Evolutionary conservation across 1,140 invertebrate species (phyloP).

Genomic region (Ceratina calcarata): DNA sequence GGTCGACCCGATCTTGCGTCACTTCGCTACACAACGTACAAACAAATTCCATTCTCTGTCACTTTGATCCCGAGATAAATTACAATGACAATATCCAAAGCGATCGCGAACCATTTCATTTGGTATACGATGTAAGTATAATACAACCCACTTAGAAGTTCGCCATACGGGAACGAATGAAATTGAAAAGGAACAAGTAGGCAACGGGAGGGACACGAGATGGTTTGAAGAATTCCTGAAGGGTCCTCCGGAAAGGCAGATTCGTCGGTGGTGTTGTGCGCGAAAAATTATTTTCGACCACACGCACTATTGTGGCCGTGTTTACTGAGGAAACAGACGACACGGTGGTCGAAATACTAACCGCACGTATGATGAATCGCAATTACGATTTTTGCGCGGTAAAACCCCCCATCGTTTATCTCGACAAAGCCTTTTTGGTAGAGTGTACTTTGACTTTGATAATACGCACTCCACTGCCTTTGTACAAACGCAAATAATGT

Average conservation of each 20-base stretch:
- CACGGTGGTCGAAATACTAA: slow-evolving; percentile 30
- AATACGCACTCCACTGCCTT: background rate
- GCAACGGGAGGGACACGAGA: slow-evolving; percentile 1
- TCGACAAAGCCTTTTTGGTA: slow-evolving; percentile 8
- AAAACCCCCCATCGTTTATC: background rate
- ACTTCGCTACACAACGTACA: background rate
- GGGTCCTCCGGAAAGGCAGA: slow-evolving; percentile 11
- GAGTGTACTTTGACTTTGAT: background rate
- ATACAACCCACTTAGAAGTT: background rate
- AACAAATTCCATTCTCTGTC: background rate
- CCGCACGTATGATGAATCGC: slow-evolving; percentile 49
- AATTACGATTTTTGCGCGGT: slow-evolving; percentile 31
- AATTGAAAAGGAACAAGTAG: slow-evolving; percentile 25
- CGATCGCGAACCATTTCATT: background rate
- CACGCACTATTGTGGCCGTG: slow-evolving; percentile 52
- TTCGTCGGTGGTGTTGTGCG: slow-evolving; percentile 35
- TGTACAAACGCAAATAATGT: background rate
- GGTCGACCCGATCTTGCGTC: background rate
- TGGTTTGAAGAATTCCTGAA: slow-evolving; percentile 24
- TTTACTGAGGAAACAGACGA: slow-evolving; percentile 60
- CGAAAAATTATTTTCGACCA: slow-evolving; percentile 57
- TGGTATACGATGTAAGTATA: background rate
- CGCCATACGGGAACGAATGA: background rate
- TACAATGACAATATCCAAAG: background rate
- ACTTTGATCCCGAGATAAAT: background rate